Base-by-base conservation (phyloP, 2,113 vertebrate genomes). In the Rhegmatorhina hoffmannsi region DNA sequence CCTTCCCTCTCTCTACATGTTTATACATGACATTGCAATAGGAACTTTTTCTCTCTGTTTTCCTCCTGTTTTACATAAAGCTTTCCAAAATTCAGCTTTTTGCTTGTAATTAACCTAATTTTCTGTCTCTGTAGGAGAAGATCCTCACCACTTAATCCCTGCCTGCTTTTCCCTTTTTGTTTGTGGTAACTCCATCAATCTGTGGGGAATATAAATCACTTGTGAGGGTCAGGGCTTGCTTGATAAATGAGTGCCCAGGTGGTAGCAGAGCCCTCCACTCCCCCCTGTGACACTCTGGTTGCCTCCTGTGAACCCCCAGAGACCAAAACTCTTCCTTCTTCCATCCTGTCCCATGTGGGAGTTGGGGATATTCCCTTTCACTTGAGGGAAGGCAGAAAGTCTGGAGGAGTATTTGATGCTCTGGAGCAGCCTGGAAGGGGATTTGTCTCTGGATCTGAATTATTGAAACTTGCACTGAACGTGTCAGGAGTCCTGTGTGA, bases 301-400 rank as follows among this genome's bases (percentile, higher is more conserved):
- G 20, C 53, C 59, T 79, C 49, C 15, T 40, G 1, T 11, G 16
- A 24, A 43, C 34, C 53, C 49, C 5, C 34, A 26, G 34, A 17
- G 29, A 11, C 5, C 6, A 1, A 34, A 75, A 9, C 4, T 1
- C 1, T 70, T 76, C 25, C 19, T 15, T 23, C 15, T 33, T 15
- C 68, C 2, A 1, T 33, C 59, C 16, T 68, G 13, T 7, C 26
- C 62, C 10, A 1, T 0, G 3, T 0, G 24, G 6, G 31, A 26
- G 1, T 2, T 28, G 59, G 6, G 9, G 59, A 10, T 49, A 6
- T 40, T 43, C 36, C 15, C 33, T 5, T 58, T 60, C 34, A 3
- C n/a, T 6, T 5, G 2, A 13, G 49, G 9, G 43, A 23, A 43
- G 67, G 28, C 4, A 40, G 31, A 63, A 58, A 14, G 14, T 16